Evolutionary conservation across 2,888 invertebrate species (phyloP), one percentile per base, ranked within the genome.

Genomic region (Himalopsyche anomala): DNA sequence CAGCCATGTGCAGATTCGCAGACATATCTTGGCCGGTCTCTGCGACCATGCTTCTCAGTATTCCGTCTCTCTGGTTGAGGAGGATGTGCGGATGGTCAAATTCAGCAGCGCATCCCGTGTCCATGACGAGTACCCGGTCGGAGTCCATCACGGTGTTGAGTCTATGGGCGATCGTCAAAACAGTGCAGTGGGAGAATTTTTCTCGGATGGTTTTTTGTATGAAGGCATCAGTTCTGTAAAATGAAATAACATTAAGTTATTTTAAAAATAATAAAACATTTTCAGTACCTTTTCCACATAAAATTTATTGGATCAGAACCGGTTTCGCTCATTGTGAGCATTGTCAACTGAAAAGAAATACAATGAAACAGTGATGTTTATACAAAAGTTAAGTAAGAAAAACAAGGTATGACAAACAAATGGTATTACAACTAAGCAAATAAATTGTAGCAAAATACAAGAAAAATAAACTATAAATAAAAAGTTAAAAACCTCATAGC

Each of bases 61-160:
- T 91, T 5, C 96, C 94, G 5, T 94, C 92, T 2, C 94, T 92
- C 89, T 94, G 94, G 89, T 91, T 93, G 56, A 96, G 92, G 84
- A 96, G 91, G 86, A 94, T 92, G 90, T 95, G 92, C 0, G 96
- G 96, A 89, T 95, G 94, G 90, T 95, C 96, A 89, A 95, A 96
- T 91, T 96, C 96, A 85, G 95, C 95, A 85, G 97, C 94, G 28
- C 92, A 91, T 0, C 98, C 98, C 8, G 95, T 94, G 90, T 97
- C 96, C 95, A 98, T 96, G 2, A 98, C 98, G 90, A 98, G 93
- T 28, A 98, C 96, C 87, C 96, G 94, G 92, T 98, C 97, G 0
- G 97, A 97, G 91, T 98, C 98, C 96, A 98, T 98, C 88, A 98
- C 96, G 0, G 98, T 98, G 91, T 98, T 96, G 45, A 99, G 93